Evolutionary conservation across 2,113 vertebrate species (phyloP).

Genomic region (Polypterus bichir): DNA sequence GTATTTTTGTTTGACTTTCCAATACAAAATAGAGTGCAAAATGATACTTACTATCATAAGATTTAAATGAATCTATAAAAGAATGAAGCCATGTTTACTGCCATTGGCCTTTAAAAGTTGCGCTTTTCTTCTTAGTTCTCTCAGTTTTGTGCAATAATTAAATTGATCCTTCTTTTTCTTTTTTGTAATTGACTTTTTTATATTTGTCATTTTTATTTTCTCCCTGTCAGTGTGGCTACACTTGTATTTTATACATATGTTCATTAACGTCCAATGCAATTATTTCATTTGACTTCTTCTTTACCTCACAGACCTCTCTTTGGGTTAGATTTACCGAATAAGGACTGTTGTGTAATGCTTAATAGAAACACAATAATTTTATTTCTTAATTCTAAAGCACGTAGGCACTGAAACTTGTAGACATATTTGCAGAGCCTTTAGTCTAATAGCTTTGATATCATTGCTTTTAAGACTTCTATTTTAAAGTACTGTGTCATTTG

Average conservation of each 20-base stretch:
- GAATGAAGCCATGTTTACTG: background rate
- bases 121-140: background rate
- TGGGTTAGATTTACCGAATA: conserved; percentile 71
- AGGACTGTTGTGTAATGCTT: conserved; percentile 70
- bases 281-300: conserved; percentile 40
- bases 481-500: conserved; percentile 23
- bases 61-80: background rate
- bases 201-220: conserved; percentile 25
- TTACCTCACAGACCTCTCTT: conserved; percentile 58
- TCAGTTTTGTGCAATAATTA: background rate
- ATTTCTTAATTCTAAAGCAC: conserved; percentile 76
- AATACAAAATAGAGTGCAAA: background rate
- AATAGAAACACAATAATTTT: conserved; percentile 26
- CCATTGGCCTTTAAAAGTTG: background rate
- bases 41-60: background rate
- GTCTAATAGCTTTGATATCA: conserved; percentile 25
- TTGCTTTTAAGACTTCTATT: conserved; percentile 28
- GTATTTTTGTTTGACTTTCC: background rate
- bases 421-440: conserved; percentile 68
- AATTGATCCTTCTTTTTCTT: conserved; percentile 12
- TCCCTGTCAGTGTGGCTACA: conserved; percentile 21
- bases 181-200: conserved; percentile 23
- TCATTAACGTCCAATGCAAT: conserved; percentile 16
- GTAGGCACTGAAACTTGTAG: conserved; percentile 72
- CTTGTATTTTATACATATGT: conserved; percentile 25